Base-by-base conservation (phyloP, 2,113 vertebrate genomes). In the Elachura formosa region DNA sequence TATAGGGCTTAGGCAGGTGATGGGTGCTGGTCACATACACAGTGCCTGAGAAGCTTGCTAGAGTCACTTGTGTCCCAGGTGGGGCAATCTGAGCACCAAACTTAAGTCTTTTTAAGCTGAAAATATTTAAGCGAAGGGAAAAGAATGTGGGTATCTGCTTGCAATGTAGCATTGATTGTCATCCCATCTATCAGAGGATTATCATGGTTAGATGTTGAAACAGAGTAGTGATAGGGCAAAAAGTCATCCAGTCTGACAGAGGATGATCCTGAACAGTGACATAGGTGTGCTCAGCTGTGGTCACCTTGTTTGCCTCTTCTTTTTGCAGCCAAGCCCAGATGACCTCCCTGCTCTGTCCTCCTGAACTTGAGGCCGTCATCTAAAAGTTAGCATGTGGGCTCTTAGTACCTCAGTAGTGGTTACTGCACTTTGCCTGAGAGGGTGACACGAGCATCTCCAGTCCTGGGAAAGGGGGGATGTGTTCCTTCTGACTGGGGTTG, bases 1-100 rank as follows among this genome's bases (percentile, higher is more conserved):
- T 33, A 16, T 24, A 38, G 26, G 3, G 2, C 31, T 49, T 29
- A 18, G 12, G 69, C 23, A 25, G 73, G 41, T 66, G 55, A 23
- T 22, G 48, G 34, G 46, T 0, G 0, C 29, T 43, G 69, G 31
- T 79, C 17, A 5, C 9, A 5, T 12, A 41, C 10, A 4, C 5
- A 13, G 46, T 48, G 68, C 51, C 51, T 54, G 34, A 76, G 28
- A 58, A 52, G 45, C 41, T 54, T 78, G n/a, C 20, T 43, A 33
- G 45, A 80, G 41, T 33, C 45, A 12, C 19, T 38, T 38, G 19
- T 28, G 12, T 62, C 63, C 56, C 23, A 24, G n/a, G 21, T 58
- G 34, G 24, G 40, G 12, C 28, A 51, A 22, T 17, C 17, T 64
- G 10, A 68, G 31, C 72, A 10, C 71, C 36, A 59, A 38, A 55